A percentile compares a stretch with the other conserved stretches of the same genome.
Evolutionary conservation across 2,888 invertebrate genomes (phyloP).

Genomic region (Drosophila rellima): DNA sequence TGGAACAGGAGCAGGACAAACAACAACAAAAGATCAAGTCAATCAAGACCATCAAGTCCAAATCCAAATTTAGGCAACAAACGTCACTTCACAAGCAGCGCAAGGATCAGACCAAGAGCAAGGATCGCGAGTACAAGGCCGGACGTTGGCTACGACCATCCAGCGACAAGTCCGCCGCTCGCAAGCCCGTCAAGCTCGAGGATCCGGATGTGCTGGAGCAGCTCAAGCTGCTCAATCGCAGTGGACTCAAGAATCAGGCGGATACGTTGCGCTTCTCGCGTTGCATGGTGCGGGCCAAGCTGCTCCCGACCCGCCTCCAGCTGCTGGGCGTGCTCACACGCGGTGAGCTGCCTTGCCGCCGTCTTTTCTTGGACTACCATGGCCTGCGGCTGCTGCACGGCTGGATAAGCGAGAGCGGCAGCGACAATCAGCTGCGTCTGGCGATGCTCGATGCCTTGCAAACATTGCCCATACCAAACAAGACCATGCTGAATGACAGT

Average conservation of each 20-base stretch:
- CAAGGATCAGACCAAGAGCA: constrained; percentile 57
- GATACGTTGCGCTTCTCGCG: constrained; percentile 96
- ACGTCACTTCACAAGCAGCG: constrained; percentile 30
- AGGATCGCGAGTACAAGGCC: constrained; percentile 76
- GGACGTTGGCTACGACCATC: constrained; percentile 64
- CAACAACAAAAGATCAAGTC: constrained; percentile 11
- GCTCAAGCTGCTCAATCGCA: constrained; percentile 91
- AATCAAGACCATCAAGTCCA: constrained; percentile 18
- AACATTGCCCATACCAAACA: constrained; percentile 96
- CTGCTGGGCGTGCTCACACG: constrained; percentile 92
- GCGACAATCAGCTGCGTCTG: constrained; percentile 87
- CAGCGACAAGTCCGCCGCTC: not conserved
- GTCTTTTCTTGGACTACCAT: constrained; percentile 97
- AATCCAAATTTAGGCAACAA: constrained; percentile 1
- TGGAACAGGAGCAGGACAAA: not conserved
- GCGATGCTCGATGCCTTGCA: constrained; percentile 93
- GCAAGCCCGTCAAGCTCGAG: constrained; percentile 85
- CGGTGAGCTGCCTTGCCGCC: constrained; percentile 92
- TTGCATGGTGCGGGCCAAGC: constrained; percentile 96
- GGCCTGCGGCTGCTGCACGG: constrained; percentile 95
- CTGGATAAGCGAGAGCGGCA: constrained; percentile 92
- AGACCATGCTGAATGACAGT: constrained; percentile 96
- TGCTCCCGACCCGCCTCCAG: constrained; percentile 90
- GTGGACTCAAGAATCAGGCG: constrained; percentile 94
- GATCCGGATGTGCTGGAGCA: constrained; percentile 93